phyloP scores from a whole-genome alignment of 2,113 vertebrate species.

The Nesoenas mayeri region DNA sequence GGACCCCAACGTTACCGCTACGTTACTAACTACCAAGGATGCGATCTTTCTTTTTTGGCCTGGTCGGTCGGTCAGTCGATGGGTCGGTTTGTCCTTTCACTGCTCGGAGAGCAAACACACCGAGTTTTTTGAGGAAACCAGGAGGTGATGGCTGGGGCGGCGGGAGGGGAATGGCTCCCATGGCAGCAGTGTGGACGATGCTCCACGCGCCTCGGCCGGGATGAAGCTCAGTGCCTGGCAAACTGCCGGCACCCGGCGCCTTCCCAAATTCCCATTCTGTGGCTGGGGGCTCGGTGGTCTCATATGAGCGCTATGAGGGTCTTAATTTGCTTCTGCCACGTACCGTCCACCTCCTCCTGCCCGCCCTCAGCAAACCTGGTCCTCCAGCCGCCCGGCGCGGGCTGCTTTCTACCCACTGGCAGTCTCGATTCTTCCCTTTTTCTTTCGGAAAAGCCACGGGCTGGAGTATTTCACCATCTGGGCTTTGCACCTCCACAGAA shows the following conservation, averaged over 20 bases:
- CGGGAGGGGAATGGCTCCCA: neutral
- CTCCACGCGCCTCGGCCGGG: neutral
- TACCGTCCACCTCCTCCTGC: neutral
- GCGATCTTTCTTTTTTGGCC: neutral
- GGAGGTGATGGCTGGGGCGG: neutral
- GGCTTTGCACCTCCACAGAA: neutral
- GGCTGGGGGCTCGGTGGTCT: neutral
- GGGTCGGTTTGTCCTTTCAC: neutral
- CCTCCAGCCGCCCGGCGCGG: neutral
- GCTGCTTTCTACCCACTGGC: neutral
- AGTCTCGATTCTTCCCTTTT: neutral
- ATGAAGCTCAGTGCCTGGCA: neutral
- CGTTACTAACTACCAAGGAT: neutral
- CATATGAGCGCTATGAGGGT: neutral
- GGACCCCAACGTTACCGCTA: neutral
- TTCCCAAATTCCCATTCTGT: neutral
- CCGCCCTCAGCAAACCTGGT: neutral
- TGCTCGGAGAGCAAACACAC: neutral
- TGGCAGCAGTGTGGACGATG: neutral
- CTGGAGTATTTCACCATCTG: neutral
- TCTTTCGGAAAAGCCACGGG: neutral
- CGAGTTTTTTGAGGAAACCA: neutral
- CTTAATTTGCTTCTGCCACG: neutral
- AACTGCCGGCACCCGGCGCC: neutral
- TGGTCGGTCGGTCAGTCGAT: neutral